Percentiles rank a stretch among this genome's conserved stretches.
Conservation (phyloP, 92 coral and sea anemone species). For the Ricordea florida region DNA sequence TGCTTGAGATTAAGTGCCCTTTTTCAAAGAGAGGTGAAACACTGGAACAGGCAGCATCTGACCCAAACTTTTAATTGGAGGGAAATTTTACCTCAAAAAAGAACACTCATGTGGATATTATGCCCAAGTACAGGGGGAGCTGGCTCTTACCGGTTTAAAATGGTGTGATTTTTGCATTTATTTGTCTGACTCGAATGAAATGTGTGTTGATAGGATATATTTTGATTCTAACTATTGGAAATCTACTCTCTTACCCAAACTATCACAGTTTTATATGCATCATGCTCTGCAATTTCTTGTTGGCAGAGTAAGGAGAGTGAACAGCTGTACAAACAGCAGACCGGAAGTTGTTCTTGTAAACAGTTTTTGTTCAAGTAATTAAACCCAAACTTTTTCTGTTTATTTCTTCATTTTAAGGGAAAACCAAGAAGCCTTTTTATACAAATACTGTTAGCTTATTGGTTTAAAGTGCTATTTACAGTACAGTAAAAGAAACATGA, state of each 20-base stretch:
- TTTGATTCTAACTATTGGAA: slow-evolving; percentile 29
- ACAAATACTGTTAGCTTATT: too few relatives aligned
- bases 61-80: slow-evolving; percentile 17
- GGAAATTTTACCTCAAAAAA: slow-evolving; percentile 18
- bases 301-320: background rate
- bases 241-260: slow-evolving; percentile 6
- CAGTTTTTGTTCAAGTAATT: too few relatives aligned
- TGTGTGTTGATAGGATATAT: slow-evolving; percentile 39
- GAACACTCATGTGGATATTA: slow-evolving; percentile 38
- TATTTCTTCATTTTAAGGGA: too few relatives aligned
- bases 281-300: slow-evolving; percentile 21
- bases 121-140: slow-evolving; percentile 41
- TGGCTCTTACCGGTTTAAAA: slow-evolving; percentile 33
- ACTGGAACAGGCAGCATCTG: slow-evolving; percentile 22
- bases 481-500: too few relatives aligned
- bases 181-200: slow-evolving; percentile 31
- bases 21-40: slow-evolving; percentile 27
- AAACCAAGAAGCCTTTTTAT: too few relatives aligned
- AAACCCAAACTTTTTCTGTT: too few relatives aligned
- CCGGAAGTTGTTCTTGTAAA: background rate
- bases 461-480: too few relatives aligned
- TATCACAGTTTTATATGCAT: slow-evolving; percentile 10
- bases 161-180: slow-evolving; percentile 51
- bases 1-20: slow-evolving; percentile 54
- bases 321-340: background rate